A percentile compares a stretch with the other conserved stretches of the same genome.
phyloP scores from a whole-genome alignment of 2,888 invertebrate genomes.

The Pharmacophagus antenor region DNA sequence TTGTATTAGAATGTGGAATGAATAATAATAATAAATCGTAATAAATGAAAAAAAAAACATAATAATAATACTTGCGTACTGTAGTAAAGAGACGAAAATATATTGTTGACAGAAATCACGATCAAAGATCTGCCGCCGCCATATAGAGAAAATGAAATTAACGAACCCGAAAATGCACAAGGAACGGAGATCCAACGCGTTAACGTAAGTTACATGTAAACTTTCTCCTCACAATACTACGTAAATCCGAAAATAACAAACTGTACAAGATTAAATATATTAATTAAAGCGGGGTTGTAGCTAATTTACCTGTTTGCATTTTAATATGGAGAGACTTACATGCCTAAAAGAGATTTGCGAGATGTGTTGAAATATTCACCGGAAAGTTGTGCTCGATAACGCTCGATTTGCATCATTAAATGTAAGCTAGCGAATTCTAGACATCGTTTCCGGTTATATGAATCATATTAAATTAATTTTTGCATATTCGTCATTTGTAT shows the following conservation, averaged over 20 bases:
- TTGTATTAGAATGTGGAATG: too few species aligned
- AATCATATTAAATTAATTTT: background rate
- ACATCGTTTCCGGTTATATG: background rate
- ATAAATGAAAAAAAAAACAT: too few species aligned
- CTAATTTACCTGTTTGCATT: constrained; percentile 23
- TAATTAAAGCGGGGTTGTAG: constrained; percentile 12
- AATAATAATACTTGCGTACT: too few species aligned
- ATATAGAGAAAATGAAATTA: constrained; percentile 58
- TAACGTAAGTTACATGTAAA: constrained; percentile 32
- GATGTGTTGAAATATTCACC: constrained; percentile 5
- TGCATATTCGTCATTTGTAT: constrained; percentile 2
- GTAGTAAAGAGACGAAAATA: background rate
- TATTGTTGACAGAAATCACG: constrained; percentile 58
- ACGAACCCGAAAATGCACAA: constrained; percentile 37
- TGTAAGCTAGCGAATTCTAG: constrained; percentile 1
- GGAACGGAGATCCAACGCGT: constrained; percentile 30
- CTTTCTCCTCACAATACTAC: background rate
- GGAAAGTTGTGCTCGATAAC: constrained; percentile 19
- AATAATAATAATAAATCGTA: background rate
- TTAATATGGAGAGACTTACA: constrained; percentile 11
- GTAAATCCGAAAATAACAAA: constrained; percentile 11
- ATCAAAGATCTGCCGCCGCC: constrained; percentile 70
- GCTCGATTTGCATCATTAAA: constrained; percentile 1
- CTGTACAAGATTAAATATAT: constrained; percentile 11
- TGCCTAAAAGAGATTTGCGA: constrained; percentile 6